Percentiles rank a stretch among this genome's conserved stretches.
These are phyloP conservation scores for Cataglyphis rosenhaueri DNA, from an alignment of 2,888 invertebrate genomes.

Conservation along the genomic window DNA sequence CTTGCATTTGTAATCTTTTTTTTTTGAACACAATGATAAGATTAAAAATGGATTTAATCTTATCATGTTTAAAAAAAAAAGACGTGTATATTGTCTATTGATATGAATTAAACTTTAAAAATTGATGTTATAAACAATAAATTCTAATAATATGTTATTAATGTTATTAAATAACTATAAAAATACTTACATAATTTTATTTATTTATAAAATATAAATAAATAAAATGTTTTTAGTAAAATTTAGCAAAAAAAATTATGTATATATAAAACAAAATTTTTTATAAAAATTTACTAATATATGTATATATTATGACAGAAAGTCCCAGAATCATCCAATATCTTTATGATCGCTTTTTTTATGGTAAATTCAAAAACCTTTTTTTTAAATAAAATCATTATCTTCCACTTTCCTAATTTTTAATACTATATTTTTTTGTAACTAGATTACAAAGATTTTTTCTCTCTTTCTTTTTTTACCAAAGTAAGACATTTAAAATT, in stretches of 20 bases:
- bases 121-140: not conserved
- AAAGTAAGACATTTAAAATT: not conserved
- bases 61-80: not conserved
- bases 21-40: too few relatives aligned
- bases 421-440: not conserved
- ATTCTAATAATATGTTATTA: not conserved
- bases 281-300: not conserved
- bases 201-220: not conserved
- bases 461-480: not conserved
- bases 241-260: not conserved
- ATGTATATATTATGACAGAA: not conserved
- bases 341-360: not conserved
- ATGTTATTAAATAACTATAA: conserved; percentile 3
- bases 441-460: not conserved
- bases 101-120: not conserved
- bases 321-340: not conserved
- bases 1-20: not conserved
- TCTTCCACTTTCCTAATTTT: not conserved
- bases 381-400: not conserved
- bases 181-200: not conserved
- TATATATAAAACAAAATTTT: not conserved
- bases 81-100: not conserved
- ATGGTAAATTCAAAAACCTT: not conserved
- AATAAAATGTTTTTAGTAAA: not conserved
- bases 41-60: conserved; percentile 2